A percentile compares a stretch with the other conserved stretches of the same genome.
phyloP scores from a whole-genome alignment of 1,140 invertebrate genomes.

The Neoseiulus cucumeris region DNA sequence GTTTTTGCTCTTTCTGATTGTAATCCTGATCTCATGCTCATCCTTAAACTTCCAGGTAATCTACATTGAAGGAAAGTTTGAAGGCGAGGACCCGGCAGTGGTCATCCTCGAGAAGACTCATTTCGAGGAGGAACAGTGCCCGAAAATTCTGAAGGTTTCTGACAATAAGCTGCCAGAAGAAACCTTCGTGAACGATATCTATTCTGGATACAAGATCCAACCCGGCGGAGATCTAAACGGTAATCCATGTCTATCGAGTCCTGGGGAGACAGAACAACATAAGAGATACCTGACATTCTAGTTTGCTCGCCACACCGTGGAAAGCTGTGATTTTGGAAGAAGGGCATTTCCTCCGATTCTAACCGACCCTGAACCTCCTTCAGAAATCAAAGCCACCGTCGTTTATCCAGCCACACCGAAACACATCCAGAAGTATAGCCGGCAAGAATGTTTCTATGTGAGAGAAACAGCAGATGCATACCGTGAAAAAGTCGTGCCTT shows the following conservation, averaged over 20 bases:
- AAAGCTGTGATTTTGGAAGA: too few species aligned
- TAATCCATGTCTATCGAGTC: too few species aligned
- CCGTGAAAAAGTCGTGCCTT: constrained; percentile 49
- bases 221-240: constrained; percentile 42
- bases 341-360: too few species aligned
- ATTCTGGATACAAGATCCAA: constrained; percentile 55
- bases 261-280: too few species aligned
- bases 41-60: too few species aligned
- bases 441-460: constrained; percentile 48
- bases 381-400: constrained; percentile 58
- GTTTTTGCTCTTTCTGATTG: too few species aligned
- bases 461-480: constrained; percentile 69
- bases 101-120: constrained; percentile 62
- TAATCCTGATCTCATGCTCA: too few species aligned
- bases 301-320: not conserved
- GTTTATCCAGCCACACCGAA: constrained; percentile 80
- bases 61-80: constrained; percentile 12
- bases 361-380: too few species aligned
- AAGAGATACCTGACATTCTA: too few species aligned
- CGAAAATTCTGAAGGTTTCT: constrained; percentile 36
- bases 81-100: constrained; percentile 40
- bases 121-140: constrained; percentile 43
- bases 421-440: constrained; percentile 64
- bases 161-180: constrained; percentile 27
- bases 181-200: constrained; percentile 64